Evolutionary conservation across 2,888 invertebrate species (phyloP).

Genomic region (Drosophila phalerata): DNA sequence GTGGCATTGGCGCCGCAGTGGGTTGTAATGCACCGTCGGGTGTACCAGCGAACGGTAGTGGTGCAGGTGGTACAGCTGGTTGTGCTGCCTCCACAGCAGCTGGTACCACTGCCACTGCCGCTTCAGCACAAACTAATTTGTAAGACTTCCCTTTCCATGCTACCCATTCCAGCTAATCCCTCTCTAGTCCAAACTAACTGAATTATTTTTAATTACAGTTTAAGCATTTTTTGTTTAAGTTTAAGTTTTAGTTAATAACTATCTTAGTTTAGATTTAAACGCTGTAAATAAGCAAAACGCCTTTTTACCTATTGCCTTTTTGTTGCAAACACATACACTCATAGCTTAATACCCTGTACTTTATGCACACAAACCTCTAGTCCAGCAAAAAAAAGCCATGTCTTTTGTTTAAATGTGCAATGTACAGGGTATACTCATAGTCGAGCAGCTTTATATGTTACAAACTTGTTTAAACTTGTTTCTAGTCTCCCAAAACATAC

Average conservation of each 20-base stretch:
- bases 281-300: slow-evolving; percentile 9
- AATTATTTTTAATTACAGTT: not conserved
- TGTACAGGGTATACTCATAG: not conserved
- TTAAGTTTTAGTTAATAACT: too few species aligned
- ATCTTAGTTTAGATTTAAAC: too few species aligned
- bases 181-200: slow-evolving; percentile 10
- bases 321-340: slow-evolving; percentile 31
- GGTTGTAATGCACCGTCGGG: slow-evolving; percentile 31
- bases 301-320: slow-evolving; percentile 46
- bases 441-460: slow-evolving; percentile 10
- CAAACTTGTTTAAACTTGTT: slow-evolving; percentile 13
- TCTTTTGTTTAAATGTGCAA: not conserved
- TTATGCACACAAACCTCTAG: not conserved
- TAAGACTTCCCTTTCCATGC: slow-evolving; percentile 40
- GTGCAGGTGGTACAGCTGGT: not conserved
- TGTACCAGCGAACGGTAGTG: not conserved
- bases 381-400: not conserved
- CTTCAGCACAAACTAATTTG: slow-evolving; percentile 63
- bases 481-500: not conserved
- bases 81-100: not conserved
- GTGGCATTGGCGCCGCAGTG: slow-evolving; percentile 32
- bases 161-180: not conserved
- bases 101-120: not conserved
- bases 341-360: slow-evolving; percentile 18
- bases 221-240: not conserved